phyloP scores from a whole-genome alignment of 1,140 invertebrate genomes.

The Odontomachus brunneus region DNA sequence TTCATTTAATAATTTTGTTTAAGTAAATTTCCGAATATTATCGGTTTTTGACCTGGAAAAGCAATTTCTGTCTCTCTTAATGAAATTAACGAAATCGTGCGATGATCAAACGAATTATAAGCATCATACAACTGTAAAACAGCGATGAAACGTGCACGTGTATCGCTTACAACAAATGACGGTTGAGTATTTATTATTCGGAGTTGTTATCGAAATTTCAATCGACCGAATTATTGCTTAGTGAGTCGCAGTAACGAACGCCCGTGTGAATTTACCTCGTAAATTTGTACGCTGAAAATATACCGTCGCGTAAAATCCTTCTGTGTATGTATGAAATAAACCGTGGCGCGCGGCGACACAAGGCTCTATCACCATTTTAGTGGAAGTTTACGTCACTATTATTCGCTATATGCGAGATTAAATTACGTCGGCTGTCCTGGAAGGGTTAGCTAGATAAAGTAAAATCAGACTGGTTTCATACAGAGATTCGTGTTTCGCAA shows the following conservation, averaged over 20 bases:
- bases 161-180: neutral
- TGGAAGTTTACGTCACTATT: neutral
- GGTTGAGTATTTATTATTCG: constrained; percentile 12
- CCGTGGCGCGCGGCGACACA: neutral
- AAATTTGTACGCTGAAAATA: neutral
- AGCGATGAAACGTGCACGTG: constrained; percentile 1
- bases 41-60: too few species aligned
- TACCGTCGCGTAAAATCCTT: neutral
- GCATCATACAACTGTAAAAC: neutral
- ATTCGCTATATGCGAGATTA: constrained; percentile 43
- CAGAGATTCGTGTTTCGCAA: neutral
- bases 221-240: constrained; percentile 35
- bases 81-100: too few species aligned
- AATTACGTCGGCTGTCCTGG: constrained; percentile 52
- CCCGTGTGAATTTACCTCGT: constrained; percentile 4
- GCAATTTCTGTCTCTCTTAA: too few species aligned
- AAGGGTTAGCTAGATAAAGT: constrained; percentile 33
- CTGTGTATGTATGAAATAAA: constrained; percentile 5
- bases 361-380: neutral
- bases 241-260: constrained; percentile 18
- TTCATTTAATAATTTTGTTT: too few species aligned
- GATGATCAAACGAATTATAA: too few species aligned
- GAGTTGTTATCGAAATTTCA: constrained; percentile 7
- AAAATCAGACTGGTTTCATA: neutral
- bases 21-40: too few species aligned